These are phyloP conservation scores for Branchipolynoe longqiensis DNA, from an alignment of 2,888 invertebrate genomes.

Conservation along the genomic window DNA sequence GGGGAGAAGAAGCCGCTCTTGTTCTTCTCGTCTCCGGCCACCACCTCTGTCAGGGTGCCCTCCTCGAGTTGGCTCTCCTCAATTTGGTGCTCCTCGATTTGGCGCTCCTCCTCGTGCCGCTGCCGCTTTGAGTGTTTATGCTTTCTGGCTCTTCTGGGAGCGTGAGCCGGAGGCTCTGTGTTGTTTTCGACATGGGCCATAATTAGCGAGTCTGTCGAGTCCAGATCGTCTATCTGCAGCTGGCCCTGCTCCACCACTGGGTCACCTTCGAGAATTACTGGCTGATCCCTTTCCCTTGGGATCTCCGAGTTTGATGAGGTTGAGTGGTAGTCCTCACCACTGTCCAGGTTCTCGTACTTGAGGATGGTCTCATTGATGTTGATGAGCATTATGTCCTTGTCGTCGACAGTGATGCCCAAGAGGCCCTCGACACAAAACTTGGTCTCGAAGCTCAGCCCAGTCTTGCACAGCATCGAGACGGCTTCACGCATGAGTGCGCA, in stretches of 20 bases:
- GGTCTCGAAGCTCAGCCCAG: conserved; percentile 10
- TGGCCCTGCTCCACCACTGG: not conserved
- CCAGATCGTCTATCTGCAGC: not conserved
- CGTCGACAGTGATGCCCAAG: conserved; percentile 50
- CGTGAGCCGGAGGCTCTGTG: not conserved
- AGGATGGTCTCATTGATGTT: conserved; percentile 35
- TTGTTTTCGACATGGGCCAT: not conserved
- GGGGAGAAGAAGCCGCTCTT: conserved; percentile 27
- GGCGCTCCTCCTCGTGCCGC: not conserved
- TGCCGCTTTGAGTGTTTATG: not conserved
- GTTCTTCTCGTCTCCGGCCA: not conserved
- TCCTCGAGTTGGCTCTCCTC: not conserved
- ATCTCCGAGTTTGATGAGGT: not conserved
- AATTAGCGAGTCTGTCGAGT: conserved; percentile 1
- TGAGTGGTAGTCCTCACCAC: not conserved
- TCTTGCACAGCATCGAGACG: conserved; percentile 27
- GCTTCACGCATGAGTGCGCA: conserved; percentile 34
- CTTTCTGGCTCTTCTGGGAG: no score
- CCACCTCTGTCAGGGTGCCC: not conserved
- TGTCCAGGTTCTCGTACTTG: conserved; percentile 9
- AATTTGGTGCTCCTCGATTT: not conserved
- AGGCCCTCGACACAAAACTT: conserved; percentile 49
- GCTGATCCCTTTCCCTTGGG: not conserved
- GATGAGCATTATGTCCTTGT: conserved; percentile 41
- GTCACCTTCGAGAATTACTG: not conserved